Evolutionary conservation across 1,140 invertebrate genomes (phyloP).

Genomic region (Ladona fulva): DNA sequence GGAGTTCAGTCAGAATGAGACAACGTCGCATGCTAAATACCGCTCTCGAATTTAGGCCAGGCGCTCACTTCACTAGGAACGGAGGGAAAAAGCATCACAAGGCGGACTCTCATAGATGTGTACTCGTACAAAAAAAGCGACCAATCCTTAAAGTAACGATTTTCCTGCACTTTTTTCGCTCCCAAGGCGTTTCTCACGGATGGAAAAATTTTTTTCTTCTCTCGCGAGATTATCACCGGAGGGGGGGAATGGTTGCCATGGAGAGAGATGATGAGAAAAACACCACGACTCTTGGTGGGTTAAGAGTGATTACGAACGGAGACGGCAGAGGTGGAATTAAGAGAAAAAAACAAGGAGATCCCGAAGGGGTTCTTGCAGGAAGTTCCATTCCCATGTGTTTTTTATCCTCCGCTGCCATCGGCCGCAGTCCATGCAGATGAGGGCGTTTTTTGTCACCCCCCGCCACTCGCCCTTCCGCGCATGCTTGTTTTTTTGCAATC

Average conservation of each 20-base stretch:
- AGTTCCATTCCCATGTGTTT: background rate
- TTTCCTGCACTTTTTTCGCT: background rate
- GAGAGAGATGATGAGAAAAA: too few relatives aligned
- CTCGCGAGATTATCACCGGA: background rate
- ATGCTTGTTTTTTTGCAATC: constrained; percentile 5
- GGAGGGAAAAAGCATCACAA: too few relatives aligned
- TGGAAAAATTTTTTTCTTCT: background rate
- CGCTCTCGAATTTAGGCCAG: too few relatives aligned
- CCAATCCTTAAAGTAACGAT: background rate
- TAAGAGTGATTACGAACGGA: background rate
- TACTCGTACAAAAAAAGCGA: too few relatives aligned
- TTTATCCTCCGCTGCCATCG: background rate
- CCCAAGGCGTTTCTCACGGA: background rate
- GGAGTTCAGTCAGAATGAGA: too few relatives aligned
- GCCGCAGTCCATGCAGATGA: background rate
- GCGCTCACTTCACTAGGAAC: too few relatives aligned
- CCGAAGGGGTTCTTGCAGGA: background rate
- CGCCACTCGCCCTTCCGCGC: background rate
- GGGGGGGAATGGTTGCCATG: background rate
- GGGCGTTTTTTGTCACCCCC: background rate
- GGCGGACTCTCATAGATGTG: too few relatives aligned
- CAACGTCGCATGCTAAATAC: too few relatives aligned
- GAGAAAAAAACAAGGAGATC: background rate
- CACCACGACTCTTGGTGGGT: background rate
- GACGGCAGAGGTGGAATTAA: background rate